Conservation (phyloP, 2,797 vertebrate genomes). For the Ctenochaetus hawaiiensis region DNA sequence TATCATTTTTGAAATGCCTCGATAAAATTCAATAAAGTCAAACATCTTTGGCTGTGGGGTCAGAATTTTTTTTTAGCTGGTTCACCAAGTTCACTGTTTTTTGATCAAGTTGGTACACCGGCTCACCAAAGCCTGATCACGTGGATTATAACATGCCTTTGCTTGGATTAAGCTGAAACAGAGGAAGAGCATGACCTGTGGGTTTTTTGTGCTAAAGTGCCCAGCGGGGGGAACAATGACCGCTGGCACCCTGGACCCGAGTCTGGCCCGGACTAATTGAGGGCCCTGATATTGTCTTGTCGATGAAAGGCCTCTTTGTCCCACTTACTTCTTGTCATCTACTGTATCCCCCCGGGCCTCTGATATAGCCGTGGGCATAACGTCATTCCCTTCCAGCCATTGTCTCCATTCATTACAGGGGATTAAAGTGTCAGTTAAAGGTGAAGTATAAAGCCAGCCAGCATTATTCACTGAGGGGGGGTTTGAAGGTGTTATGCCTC, state of each 20-base stretch:
- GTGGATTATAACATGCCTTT: slow-evolving; percentile 81
- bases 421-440: slow-evolving; percentile 79
- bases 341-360: slow-evolving; percentile 82
- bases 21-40: background rate
- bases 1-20: slow-evolving; percentile 14
- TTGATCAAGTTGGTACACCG: slow-evolving; percentile 53
- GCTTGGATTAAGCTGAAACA: slow-evolving; percentile 71
- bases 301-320: slow-evolving; percentile 91
- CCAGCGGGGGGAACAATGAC: slow-evolving; percentile 61
- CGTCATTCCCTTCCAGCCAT: slow-evolving; percentile 68
- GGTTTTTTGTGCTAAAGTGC: slow-evolving; percentile 60
- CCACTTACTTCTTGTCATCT: slow-evolving; percentile 79
- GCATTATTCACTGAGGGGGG: slow-evolving; percentile 33
- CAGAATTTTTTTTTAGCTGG: slow-evolving; percentile 21
- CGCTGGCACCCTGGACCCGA: slow-evolving; percentile 79
- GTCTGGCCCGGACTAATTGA: slow-evolving; percentile 86
- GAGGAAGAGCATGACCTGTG: slow-evolving; percentile 69
- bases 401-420: slow-evolving; percentile 74
- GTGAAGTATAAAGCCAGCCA: slow-evolving; percentile 55
- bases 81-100: slow-evolving; percentile 70
- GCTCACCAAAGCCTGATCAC: slow-evolving; percentile 72
- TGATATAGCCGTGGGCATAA: slow-evolving; percentile 78
- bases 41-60: background rate
- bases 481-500: slow-evolving; percentile 47
- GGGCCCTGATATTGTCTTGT: slow-evolving; percentile 85